Evolutionary conservation across 2,888 invertebrate genomes (phyloP), one percentile per base, ranked within the genome.

Genomic region (Metacarcinus magister): DNA sequence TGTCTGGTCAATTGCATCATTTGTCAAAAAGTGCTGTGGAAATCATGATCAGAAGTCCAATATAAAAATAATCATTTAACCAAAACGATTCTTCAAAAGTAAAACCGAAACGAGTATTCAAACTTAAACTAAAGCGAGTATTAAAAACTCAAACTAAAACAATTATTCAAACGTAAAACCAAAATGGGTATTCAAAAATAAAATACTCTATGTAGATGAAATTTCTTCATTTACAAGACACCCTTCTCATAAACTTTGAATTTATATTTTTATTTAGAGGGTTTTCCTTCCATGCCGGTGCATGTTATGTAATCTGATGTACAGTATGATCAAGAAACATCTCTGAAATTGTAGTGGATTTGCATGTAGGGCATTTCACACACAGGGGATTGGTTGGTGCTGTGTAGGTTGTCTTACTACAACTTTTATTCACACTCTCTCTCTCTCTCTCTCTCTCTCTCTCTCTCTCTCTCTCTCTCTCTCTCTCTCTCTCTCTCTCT

Each of bases 361-460:
- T 87, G 87, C 87, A 87, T 87, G 87, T 32, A 39, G 32, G 87
- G 87, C 87, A 87, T 87, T 87, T 3, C 5, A 39, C 39, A 87
- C 10, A 39, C 87, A 16, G 13, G 19, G 19, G 10, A 87, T 39
- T 32, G 16, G 39, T 67, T 32, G 39, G 39, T 87, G 39, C 39
- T 19, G 32, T 87, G 3, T 28, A 39, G n/a, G 28, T 28, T 75
- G 75, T 28, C 28, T 75, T 87, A 19, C 32, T 32, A 16, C 32
- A 87, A 10, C 39, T 67, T 67, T 16, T 32, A 39, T 75, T n/a
- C 8, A n/a, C 75, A 75, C n/a, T 75, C 2, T 75, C 23, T 2
- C 19, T 75, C 75, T 75, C 67, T 60, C 8, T 60, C 60, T 67
- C 67, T 67, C 75, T 75, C 23, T 0, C 19, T 75, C 3, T 1